Base-by-base conservation (phyloP, 2,113 vertebrate species). In the Platysternon megacephalum region DNA sequence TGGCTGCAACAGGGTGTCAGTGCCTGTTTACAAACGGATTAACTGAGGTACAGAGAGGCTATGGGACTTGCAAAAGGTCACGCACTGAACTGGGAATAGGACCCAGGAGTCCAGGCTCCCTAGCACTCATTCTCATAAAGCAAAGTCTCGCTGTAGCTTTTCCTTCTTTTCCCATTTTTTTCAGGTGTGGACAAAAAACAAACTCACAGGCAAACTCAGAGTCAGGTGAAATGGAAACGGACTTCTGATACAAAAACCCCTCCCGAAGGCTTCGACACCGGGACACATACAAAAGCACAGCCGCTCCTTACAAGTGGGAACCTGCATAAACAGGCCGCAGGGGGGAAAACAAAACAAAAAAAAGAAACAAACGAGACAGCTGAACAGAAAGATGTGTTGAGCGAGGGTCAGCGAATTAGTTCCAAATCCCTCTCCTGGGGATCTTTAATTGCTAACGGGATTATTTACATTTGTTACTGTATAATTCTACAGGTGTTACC, bases 401-500 rank as follows among this genome's bases (percentile, higher is more conserved):
- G 32, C 58, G 0, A 3, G 48, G 9, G 16, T 78, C 81, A 79
- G 65, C 78, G 4, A 5, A 61, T 11, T 16, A 86, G 74, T 58
- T 82, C 95, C 91, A 92, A 82, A 7, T 84, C 88, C 55, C 44
- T 24, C 52, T 46, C 4, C 72, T 12, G 2, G 46, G 52, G 84
- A 68, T 79, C 92, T 87, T 78, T 39, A 19, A 21, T 84, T 89
- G 86, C 91, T 84, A 84, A 92, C 80, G 80, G 35, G 78, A 85
- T 94, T 52, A 87, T 90, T 94, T 91, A 76, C 80, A 44, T 88
- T 86, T 0, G 9, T 52, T 88, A 52, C 93, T 24, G 91, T 46
- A 3, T 39, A 79, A 82, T 90, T 35, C 93, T 85, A 89, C 95
- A 96, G 95, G 95, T 97, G 96, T 94, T 95, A 74, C 93, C 94